Evolutionary conservation across 1,140 invertebrate species (phyloP), one percentile per base, ranked within the genome.

Genomic region (Drosophila parvula): DNA sequence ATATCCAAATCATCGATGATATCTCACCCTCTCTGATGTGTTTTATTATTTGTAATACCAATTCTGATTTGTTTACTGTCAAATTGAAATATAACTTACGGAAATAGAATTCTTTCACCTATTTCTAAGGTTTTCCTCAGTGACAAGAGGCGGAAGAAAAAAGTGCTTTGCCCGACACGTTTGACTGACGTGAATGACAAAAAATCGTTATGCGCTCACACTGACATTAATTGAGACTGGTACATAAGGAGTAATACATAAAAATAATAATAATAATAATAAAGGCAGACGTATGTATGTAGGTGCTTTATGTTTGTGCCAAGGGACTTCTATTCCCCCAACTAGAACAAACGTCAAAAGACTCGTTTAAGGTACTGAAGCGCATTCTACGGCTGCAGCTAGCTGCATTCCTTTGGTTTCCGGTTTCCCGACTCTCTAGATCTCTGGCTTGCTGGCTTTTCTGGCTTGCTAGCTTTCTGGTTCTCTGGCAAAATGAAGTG

Each of bases 191-290:
- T 84, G 85, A 89, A 84, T 89, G 84, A 89, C 84, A 81, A 74
- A 81, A 84, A 89, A 83, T 78, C 84, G 84, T 89, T 89, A 75
- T 60, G 63, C 69, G 69, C 65, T 55, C 70, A 53, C 67, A 58
- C 85, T 89, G 84, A 90, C 84, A 90, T 90, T 89, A 89, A 89
- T 89, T 89, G 85, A 81, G 79, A 68, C 74, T 89, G 84, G 83
- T 88, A 89, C 84, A 84, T 80, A 80, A 80, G 69, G 65, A 75
- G 74, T 86, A 86, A 71, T 75, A 79, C 82, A 79, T 89, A 85
- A 80, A 74, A 85, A 85, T 82, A 81, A 79, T 68, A 83, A 82
- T 82, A 83, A 79, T 71, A 83, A 50, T 32, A 50, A 50, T 48
- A 84, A 77, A 62, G 22, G 16, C 58, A 50, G 41, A 47, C 60